These are phyloP conservation scores for Gopherus flavomarginatus DNA, from an alignment of 2,113 vertebrate species.

Conservation along the genomic window DNA sequence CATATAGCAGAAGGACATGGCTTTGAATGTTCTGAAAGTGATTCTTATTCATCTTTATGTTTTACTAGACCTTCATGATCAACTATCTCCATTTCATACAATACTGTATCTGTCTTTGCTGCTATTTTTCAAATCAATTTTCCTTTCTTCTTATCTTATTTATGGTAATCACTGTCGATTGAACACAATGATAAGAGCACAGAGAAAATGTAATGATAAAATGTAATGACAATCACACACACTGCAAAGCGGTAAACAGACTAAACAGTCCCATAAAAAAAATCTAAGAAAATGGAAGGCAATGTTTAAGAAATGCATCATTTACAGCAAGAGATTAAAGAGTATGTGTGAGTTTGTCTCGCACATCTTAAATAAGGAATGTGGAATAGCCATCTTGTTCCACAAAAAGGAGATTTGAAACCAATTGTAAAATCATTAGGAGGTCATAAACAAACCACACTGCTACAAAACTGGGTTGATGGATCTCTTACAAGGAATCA, in stretches of 20 bases:
- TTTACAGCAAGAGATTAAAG: not conserved
- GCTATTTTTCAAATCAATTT: slow-evolving; percentile 14
- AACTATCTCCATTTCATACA: not conserved
- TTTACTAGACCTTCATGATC: not conserved
- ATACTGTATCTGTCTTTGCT: not conserved
- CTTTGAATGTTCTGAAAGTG: not conserved
- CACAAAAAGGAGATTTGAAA: not conserved
- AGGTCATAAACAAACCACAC: not conserved
- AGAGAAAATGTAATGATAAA: slow-evolving; percentile 7
- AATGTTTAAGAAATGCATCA: not conserved
- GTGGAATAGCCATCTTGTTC: not conserved
- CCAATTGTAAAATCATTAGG: not conserved
- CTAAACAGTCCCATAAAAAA: not conserved
- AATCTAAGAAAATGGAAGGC: not conserved
- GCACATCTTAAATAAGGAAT: not conserved
- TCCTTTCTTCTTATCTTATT: slow-evolving; percentile 13
- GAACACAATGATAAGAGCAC: slow-evolving; percentile 8
- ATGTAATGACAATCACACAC: not conserved
- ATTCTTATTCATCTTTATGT: slow-evolving; percentile 8
- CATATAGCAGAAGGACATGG: not conserved
- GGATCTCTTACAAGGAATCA: not conserved
- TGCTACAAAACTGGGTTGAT: not conserved
- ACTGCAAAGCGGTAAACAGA: not conserved
- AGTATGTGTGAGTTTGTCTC: not conserved
- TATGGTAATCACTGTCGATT: not conserved